A percentile compares a stretch with the other conserved stretches of the same genome.
Evolutionary conservation across 2,113 vertebrate species (phyloP).

Genomic region (Plectropomus leopardus): DNA sequence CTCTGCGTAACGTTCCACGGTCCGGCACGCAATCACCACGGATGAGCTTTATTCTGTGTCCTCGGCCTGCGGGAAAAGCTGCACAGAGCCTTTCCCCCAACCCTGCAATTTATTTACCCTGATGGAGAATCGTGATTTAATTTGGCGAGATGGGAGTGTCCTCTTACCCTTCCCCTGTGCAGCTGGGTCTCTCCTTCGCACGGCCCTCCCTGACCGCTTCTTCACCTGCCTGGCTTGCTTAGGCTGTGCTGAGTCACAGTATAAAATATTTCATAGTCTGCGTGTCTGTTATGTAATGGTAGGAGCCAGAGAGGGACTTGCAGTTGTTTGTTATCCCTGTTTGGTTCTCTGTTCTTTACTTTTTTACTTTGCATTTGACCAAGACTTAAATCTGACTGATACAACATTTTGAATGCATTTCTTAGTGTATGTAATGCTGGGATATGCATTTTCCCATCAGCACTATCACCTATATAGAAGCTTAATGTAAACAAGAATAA

Average conservation of each 20-base stretch:
- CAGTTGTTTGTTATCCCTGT: not conserved
- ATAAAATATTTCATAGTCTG: slow-evolving; percentile 11
- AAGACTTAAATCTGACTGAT: too few relatives aligned
- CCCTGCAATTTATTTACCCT: slow-evolving; percentile 44
- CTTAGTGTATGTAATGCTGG: not conserved
- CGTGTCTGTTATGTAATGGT: not conserved
- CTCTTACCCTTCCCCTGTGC: slow-evolving; percentile 50
- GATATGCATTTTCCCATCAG: not conserved
- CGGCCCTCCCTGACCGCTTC: not conserved
- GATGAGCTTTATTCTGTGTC: slow-evolving; percentile 51
- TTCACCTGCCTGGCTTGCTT: slow-evolving; percentile 34
- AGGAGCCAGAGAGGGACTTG: not conserved
- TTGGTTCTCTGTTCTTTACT: not conserved
- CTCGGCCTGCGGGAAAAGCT: slow-evolving; percentile 12
- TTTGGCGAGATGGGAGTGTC: slow-evolving; percentile 60
- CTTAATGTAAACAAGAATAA: not conserved
- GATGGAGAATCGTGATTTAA: slow-evolving; percentile 64
- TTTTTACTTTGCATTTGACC: not conserved
- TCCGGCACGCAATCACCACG: slow-evolving; percentile 29
- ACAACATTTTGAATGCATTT: too few relatives aligned
- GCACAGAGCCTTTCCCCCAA: not conserved
- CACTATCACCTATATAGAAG: not conserved
- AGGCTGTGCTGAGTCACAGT: slow-evolving; percentile 42
- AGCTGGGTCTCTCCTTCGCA: slow-evolving; percentile 23
- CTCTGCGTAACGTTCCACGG: not conserved